A percentile compares a stretch with the other conserved stretches of the same genome.
Conservation (phyloP, 2,797 vertebrate species). For the Gobio occitaniae region DNA sequence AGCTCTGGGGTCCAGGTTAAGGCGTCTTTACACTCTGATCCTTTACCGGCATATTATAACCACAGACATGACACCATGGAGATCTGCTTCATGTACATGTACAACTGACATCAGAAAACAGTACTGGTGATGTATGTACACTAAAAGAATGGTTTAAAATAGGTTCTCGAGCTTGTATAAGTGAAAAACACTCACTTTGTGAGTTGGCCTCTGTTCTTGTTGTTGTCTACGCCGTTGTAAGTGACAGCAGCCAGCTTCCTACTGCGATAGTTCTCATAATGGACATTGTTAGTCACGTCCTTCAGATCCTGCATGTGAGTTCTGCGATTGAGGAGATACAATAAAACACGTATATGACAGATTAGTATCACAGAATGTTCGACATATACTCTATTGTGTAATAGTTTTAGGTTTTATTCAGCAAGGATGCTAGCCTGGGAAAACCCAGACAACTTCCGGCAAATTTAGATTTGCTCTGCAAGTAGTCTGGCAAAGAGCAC, state of each 20-base stretch:
- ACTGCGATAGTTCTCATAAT: constrained; percentile 97
- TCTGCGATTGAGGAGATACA: constrained; percentile 68
- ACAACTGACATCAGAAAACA: neutral
- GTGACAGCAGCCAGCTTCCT: constrained; percentile 94
- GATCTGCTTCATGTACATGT: neutral
- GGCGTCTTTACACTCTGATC: neutral
- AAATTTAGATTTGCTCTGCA: no score
- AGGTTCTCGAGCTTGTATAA: neutral
- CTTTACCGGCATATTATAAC: neutral
- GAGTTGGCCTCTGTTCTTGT: constrained; percentile 91
- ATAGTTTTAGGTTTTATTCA: neutral
- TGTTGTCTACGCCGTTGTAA: constrained; percentile 93
- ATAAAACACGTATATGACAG: neutral
- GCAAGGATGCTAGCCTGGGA: no score
- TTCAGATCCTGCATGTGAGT: constrained; percentile 98
- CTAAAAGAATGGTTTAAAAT: neutral
- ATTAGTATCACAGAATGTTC: neutral
- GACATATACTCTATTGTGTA: neutral
- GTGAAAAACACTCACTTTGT: constrained; percentile 85
- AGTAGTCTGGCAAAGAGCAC: no score
- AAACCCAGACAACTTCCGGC: no score
- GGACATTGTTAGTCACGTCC: constrained; percentile 96
- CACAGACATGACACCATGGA: neutral
- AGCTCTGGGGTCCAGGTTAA: neutral
- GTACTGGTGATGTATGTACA: neutral